Conservation (phyloP, 37 sponge, comb jelly and placozoan species). For the Spongilla lacustris region DNA sequence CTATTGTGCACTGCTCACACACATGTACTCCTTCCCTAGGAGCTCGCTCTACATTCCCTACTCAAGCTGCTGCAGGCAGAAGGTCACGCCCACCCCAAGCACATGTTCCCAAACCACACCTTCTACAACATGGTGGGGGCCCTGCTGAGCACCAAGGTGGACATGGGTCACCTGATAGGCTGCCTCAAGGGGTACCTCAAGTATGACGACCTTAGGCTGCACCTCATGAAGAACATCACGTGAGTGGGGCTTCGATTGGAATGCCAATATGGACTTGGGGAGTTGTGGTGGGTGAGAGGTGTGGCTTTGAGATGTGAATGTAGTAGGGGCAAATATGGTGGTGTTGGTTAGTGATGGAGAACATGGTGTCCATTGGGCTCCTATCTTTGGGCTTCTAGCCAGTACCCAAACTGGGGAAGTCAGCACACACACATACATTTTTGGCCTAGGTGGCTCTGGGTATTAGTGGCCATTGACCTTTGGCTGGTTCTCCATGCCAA, state of each 20-base stretch:
- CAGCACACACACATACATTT: too few species aligned
- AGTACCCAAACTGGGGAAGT: too few species aligned
- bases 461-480: too few species aligned
- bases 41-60: constrained; percentile 6
- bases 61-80: constrained; percentile 35
- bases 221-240: constrained; percentile 66
- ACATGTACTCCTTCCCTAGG: constrained; percentile 1
- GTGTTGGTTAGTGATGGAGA: too few species aligned
- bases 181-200: constrained; percentile 31
- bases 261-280: too few species aligned
- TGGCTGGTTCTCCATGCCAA: too few species aligned
- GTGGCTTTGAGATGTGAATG: too few species aligned
- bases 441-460: too few species aligned
- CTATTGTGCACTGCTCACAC: not conserved
- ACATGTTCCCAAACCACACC: constrained; percentile 34
- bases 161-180: constrained; percentile 20
- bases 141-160: constrained; percentile 22
- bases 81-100: constrained; percentile 10
- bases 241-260: constrained; percentile 2
- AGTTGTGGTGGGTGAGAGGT: too few species aligned
- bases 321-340: too few species aligned
- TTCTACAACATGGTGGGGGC: constrained; percentile 20
- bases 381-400: too few species aligned
- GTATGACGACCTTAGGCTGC: constrained; percentile 58
- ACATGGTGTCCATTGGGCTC: too few species aligned